Percentiles rank a stretch among this genome's conserved stretches.
Conservation (phyloP, 2,888 invertebrate species). For the Caenorhabditis sp. region DNA sequence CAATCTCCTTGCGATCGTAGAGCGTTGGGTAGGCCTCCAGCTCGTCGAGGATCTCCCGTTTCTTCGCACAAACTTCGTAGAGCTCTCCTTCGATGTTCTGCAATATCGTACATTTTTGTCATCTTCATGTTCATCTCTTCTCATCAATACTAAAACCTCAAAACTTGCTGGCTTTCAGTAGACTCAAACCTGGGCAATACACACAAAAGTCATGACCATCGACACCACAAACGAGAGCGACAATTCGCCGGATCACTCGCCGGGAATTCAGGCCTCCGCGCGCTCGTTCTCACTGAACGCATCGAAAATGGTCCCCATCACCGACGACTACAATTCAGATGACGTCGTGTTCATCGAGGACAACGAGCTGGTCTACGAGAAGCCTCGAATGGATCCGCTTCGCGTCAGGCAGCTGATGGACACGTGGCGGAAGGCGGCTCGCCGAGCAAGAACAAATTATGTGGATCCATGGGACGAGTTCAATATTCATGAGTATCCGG, state of each 20-base stretch:
- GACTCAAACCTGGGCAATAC: slow-evolving; percentile 10
- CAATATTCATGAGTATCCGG: slow-evolving; percentile 84
- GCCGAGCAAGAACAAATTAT: slow-evolving; percentile 73
- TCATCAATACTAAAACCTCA: too few species aligned
- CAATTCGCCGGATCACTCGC: slow-evolving; percentile 17
- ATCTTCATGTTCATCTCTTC: too few species aligned
- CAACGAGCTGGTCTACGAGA: slow-evolving; percentile 21
- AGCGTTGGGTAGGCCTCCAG: slow-evolving; percentile 79
- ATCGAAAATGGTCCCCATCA: slow-evolving; percentile 52
- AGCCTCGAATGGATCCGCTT: slow-evolving; percentile 49
- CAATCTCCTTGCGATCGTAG: slow-evolving; percentile 69
- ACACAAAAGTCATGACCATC: slow-evolving; percentile 39
- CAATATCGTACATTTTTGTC: slow-evolving; percentile 15
- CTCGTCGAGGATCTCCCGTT: slow-evolving; percentile 75
- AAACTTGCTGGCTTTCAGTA: background rate
- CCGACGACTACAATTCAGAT: slow-evolving; percentile 52
- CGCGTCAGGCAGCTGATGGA: slow-evolving; percentile 70
- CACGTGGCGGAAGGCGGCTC: slow-evolving; percentile 73
- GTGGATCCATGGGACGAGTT: slow-evolving; percentile 85
- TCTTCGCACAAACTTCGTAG: slow-evolving; percentile 76
- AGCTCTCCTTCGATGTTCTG: slow-evolving; percentile 79
- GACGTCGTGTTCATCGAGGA: slow-evolving; percentile 26
- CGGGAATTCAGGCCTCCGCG: slow-evolving; percentile 34
- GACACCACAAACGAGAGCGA: slow-evolving; percentile 35
- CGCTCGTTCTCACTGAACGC: slow-evolving; percentile 41